A percentile compares a stretch with the other conserved stretches of the same genome.
These are phyloP conservation scores for Drepana arcuata DNA, from an alignment of 1,140 invertebrate species.

Conservation along the genomic window DNA sequence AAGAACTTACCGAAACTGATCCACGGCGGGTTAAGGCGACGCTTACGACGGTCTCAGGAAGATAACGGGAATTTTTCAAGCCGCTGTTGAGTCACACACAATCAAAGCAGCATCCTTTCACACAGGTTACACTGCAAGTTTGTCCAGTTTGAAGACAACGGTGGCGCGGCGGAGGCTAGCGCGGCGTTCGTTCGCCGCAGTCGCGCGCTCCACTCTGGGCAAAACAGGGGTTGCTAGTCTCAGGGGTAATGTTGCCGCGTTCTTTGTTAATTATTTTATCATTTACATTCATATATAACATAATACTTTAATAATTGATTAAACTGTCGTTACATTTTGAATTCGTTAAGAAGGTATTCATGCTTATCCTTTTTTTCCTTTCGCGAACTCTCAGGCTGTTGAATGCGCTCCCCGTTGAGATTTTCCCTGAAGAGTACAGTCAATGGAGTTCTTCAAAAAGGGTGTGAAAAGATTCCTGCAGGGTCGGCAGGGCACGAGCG, in stretches of 20 bases:
- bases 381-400: too few species aligned
- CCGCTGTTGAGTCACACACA: constrained; percentile 8
- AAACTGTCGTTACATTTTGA: background rate
- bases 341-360: background rate
- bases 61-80: constrained; percentile 32
- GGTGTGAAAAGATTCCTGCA: too few species aligned
- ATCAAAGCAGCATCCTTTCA: constrained; percentile 38
- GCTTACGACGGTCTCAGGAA: constrained; percentile 16
- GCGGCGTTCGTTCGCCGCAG: constrained; percentile 50
- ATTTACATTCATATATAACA: background rate
- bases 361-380: too few species aligned
- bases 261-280: background rate
- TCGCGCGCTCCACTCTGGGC: constrained; percentile 41
- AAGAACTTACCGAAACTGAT: constrained; percentile 38
- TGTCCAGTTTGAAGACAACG: constrained; percentile 20
- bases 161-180: constrained; percentile 12
- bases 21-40: constrained; percentile 25
- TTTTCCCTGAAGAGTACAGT: too few species aligned
- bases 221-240: constrained; percentile 13
- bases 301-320: background rate
- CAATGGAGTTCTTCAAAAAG: too few species aligned
- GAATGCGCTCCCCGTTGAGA: too few species aligned
- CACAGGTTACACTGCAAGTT: constrained; percentile 17
- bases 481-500: too few species aligned
- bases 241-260: constrained; percentile 7